Evolutionary conservation across 2,113 vertebrate species (phyloP).

Genomic region (Brachyhypopomus gauderio): DNA sequence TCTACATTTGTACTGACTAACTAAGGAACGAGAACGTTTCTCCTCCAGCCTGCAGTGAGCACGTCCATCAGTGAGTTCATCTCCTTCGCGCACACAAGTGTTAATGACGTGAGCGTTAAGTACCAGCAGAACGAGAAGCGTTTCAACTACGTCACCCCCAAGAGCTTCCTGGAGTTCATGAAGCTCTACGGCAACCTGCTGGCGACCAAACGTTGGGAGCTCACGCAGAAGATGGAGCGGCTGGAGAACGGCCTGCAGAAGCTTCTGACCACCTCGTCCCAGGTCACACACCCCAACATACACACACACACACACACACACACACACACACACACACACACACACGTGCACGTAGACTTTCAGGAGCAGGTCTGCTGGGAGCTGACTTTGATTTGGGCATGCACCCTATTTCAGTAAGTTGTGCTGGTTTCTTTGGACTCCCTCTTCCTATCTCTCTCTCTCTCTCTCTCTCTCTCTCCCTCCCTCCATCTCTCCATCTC

Average conservation of each 20-base stretch:
- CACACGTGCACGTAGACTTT: neutral
- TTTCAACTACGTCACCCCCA: slow-evolving; percentile 80
- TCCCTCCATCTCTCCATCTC: neutral
- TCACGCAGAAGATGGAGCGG: slow-evolving; percentile 75
- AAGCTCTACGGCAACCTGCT: slow-evolving; percentile 74
- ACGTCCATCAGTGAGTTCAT: slow-evolving; percentile 74
- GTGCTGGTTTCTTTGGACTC: neutral
- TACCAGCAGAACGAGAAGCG: slow-evolving; percentile 77
- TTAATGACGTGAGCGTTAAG: slow-evolving; percentile 74
- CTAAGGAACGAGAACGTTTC: neutral
- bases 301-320: neutral
- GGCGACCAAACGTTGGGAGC: slow-evolving; percentile 71
- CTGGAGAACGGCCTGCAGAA: slow-evolving; percentile 76
- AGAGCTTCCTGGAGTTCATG: slow-evolving; percentile 81
- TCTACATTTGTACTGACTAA: neutral
- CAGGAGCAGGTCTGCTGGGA: too few species aligned
- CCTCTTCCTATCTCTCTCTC: neutral
- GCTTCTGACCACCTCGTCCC: slow-evolving; percentile 65
- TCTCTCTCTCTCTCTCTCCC: neutral
- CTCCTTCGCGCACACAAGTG: slow-evolving; percentile 73
- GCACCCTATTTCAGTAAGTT: neutral
- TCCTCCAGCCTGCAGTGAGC: slow-evolving; percentile 67
- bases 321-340: neutral
- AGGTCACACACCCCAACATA: slow-evolving; percentile 35
- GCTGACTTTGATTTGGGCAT: neutral